Evolutionary conservation across 2,888 invertebrate species (phyloP), one percentile per base, ranked within the genome.

Genomic region (Rotaria macrura): DNA sequence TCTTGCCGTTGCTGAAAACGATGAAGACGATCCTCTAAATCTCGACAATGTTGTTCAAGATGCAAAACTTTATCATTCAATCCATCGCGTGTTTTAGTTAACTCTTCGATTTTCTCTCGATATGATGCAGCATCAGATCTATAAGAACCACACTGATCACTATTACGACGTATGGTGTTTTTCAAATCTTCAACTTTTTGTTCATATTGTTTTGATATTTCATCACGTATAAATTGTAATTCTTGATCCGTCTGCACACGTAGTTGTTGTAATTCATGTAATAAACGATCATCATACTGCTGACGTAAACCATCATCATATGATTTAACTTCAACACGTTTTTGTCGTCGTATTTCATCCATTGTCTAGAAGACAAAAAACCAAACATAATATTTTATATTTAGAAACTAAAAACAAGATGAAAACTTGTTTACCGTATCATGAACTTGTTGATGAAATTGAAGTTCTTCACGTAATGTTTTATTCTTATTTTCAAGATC

Each of bases 311-410:
- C 94, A 2, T 95, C 95, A 90, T 97, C 97, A 88, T 96, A 94
- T 91, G 97, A 97, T 84, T 95, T 95, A 89, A 97, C 95, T 90
- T 97, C 96, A 40, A 95, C 94, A 90, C 96, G 95, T 86, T 95
- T 94, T 87, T 95, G 93, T 7, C 94, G 93, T 85, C 95, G 94
- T 0, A 95, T 95, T 91, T 97, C 97, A 83, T 94, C 94, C 88
- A 97, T 91, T 91, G 97, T 95, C 92, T 96, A 87, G 7, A 87
- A 83, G 1, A 86, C 79, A 85, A 83, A 86, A 84, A 12, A 23
- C n/a, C n/a, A n/a, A n/a, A n/a, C n/a, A n/a, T n/a, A n/a, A 47
- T 47, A 47, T 47, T 47, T 47, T 4, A 47, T n/a, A n/a, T n/a
- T n/a, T n/a, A n/a, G n/a, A n/a, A n/a, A n/a, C n/a, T n/a, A 94